Evolutionary conservation across 2,797 vertebrate genomes (phyloP).

Genomic region (Sebastes matsubarae): DNA sequence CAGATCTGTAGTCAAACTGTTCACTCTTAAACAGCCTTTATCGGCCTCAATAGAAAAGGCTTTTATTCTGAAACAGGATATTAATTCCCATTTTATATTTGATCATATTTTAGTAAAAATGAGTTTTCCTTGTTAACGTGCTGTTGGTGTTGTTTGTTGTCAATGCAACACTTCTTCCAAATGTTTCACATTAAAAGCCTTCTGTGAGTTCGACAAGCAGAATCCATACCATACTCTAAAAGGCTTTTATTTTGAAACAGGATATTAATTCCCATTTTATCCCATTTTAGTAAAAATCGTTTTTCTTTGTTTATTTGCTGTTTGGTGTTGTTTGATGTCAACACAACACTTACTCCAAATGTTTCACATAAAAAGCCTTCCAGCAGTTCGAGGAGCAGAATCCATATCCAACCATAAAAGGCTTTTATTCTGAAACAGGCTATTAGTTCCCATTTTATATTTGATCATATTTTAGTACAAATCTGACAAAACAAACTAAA

Average conservation of each 20-base stretch:
- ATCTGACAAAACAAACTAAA: neutral
- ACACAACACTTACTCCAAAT: neutral
- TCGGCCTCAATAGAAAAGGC: neutral
- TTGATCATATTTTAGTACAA: too few relatives aligned
- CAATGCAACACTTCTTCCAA: neutral
- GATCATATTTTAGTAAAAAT: neutral
- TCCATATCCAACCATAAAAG: neutral
- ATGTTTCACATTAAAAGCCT: neutral
- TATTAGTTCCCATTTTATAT: too few relatives aligned
- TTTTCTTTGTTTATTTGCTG: too few relatives aligned
- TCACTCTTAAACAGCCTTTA: neutral
- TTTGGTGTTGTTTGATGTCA: too few relatives aligned
- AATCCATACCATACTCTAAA: neutral
- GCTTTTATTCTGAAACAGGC: too few relatives aligned
- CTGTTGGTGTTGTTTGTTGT: too few relatives aligned
- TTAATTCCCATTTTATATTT: neutral
- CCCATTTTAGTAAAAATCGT: neutral
- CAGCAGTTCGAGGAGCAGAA: too few relatives aligned
- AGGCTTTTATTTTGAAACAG: neutral
- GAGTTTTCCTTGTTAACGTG: too few relatives aligned
- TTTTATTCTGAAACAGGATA: neutral
- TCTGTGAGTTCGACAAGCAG: too few relatives aligned
- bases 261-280: neutral
- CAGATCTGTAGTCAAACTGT: neutral
- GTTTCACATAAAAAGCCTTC: neutral